A percentile compares a stretch with the other conserved stretches of the same genome.
Conservation (phyloP, 2,797 vertebrate genomes). For the Sandelia bainsii region DNA sequence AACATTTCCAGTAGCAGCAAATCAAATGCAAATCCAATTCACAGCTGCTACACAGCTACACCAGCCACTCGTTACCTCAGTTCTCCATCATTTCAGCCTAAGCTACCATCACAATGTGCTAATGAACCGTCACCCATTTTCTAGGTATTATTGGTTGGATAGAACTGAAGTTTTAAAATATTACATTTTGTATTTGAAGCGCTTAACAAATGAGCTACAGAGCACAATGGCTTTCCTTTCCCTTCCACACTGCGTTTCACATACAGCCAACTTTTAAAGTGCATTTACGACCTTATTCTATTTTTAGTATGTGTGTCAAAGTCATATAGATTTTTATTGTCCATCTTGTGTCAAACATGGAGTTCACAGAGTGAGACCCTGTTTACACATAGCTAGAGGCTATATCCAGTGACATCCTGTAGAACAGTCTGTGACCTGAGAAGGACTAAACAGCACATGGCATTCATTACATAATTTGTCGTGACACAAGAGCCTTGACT, state of each 20-base stretch:
- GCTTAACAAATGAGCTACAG: neutral
- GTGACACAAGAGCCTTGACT: slow-evolving; percentile 47
- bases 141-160: too few species aligned
- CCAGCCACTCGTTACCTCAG: too few species aligned
- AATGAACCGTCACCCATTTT: neutral
- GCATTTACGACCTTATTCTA: neutral
- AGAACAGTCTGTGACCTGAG: slow-evolving; percentile 69
- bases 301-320: slow-evolving; percentile 50
- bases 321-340: slow-evolving; percentile 53
- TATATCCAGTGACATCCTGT: slow-evolving; percentile 70
- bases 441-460: slow-evolving; percentile 56
- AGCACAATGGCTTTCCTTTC: neutral
- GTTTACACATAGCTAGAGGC: slow-evolving; percentile 58
- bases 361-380: slow-evolving; percentile 56
- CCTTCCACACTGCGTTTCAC: neutral
- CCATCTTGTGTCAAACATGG: slow-evolving; percentile 33
- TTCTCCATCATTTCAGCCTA: neutral
- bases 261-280: slow-evolving; percentile 14
- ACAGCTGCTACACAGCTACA: neutral
- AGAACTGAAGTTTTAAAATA: neutral
- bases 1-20: neutral
- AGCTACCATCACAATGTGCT: neutral
- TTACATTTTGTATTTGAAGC: neutral
- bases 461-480: slow-evolving; percentile 70
- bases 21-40: slow-evolving; percentile 3